These are phyloP conservation scores for Pelobates cultripes DNA, from an alignment of 2,797 vertebrate species.

Conservation along the genomic window DNA sequence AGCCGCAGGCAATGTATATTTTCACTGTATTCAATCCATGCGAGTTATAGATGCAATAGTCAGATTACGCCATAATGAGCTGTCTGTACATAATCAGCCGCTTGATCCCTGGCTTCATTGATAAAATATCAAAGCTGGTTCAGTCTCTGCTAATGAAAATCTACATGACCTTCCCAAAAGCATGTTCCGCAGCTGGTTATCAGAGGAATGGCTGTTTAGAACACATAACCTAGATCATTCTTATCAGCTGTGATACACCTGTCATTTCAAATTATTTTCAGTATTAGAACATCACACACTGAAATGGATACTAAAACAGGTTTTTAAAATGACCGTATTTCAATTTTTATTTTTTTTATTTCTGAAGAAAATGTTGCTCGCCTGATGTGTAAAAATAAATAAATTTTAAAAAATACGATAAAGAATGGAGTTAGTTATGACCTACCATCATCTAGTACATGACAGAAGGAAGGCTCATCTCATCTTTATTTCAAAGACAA, in stretches of 20 bases:
- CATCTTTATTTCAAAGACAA: too few relatives aligned
- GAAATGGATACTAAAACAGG: too few relatives aligned
- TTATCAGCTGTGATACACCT: conserved; percentile 1
- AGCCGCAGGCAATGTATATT: conserved; percentile 1
- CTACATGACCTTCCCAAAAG: conserved; percentile 1
- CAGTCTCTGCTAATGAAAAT: conserved; percentile 17
- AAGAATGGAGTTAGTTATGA: too few relatives aligned
- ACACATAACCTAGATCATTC: not conserved
- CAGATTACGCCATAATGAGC: conserved; percentile 16
- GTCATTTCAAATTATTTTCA: not conserved
- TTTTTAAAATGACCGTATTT: too few relatives aligned
- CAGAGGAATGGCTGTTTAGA: not conserved
- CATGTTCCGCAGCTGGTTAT: conserved; percentile 4
- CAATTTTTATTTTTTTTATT: too few relatives aligned
- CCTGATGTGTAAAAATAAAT: too few relatives aligned
- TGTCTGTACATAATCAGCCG: conserved; percentile 6
- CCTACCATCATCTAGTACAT: too few relatives aligned
- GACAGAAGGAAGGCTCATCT: too few relatives aligned
- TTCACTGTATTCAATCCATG: not conserved
- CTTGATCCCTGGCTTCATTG: conserved; percentile 18
- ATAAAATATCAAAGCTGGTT: conserved; percentile 24
- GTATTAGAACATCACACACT: conserved; percentile 1
- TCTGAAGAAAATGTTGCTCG: too few relatives aligned
- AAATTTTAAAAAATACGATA: too few relatives aligned
- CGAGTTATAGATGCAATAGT: conserved; percentile 2